Conservation (phyloP, 2,113 vertebrate genomes). For the Mus musculus region GRCm39 chr6:40233501-40234000, state of each 20-base stretch:
- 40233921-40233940: background rate
- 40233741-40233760: background rate
- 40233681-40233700: background rate
- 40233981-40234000: background rate
- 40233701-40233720: fast-evolving
- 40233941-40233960: background rate
- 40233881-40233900: conserved; percentile 40
- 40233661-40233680: background rate
- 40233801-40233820: background rate
- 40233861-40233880: background rate
- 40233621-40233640: background rate
- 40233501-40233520: background rate
- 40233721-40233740: fast-evolving
- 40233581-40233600: background rate
- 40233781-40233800: fast-evolving
- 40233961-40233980: background rate
- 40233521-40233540: background rate
- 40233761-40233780: background rate
- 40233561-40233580: background rate
- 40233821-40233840: background rate
- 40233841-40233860: background rate
- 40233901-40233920: conserved; percentile 34
- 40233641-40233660: background rate
- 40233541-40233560: background rate
- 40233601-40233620: background rate